Conservation (phyloP, 2,797 vertebrate genomes). For the Sebastes jordani region DNA sequence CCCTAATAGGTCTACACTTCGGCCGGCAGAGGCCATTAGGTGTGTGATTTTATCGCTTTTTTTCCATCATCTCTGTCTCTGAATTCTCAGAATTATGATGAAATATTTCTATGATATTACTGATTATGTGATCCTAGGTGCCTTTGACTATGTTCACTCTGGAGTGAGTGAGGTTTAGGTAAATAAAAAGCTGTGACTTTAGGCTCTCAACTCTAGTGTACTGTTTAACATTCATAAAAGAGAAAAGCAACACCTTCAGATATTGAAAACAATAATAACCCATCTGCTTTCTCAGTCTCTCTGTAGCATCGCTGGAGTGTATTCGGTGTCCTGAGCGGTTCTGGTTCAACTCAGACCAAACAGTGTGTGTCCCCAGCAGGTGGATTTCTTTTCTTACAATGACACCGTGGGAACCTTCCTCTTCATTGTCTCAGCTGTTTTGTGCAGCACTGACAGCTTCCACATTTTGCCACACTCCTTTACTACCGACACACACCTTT, state of each 20-base stretch:
- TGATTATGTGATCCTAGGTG: not conserved
- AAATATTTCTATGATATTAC: not conserved
- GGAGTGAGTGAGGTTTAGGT: not conserved
- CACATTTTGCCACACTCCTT: conserved; percentile 46
- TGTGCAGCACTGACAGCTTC: conserved; percentile 48
- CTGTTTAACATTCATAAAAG: not conserved
- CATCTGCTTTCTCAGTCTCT: not conserved
- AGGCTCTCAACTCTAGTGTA: not conserved
- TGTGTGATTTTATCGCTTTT: not conserved
- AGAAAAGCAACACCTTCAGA: not conserved
- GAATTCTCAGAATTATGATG: not conserved
- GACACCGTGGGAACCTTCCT: conserved; percentile 56
- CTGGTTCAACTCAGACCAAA: conserved; percentile 55
- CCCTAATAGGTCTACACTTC: not conserved
- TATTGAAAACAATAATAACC: not conserved
- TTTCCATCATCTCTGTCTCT: not conserved
- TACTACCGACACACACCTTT: conserved; percentile 40
- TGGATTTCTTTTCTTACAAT: conserved; percentile 51
- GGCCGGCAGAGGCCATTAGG: not conserved
- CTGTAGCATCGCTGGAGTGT: conserved; percentile 49
- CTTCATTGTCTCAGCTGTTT: conserved; percentile 45
- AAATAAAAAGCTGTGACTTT: not conserved
- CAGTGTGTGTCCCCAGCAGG: conserved; percentile 46
- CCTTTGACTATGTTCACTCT: conserved; percentile 36
- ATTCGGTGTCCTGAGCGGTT: conserved; percentile 47